Percentiles rank a stretch among this genome's conserved stretches.
Conservation (phyloP, 1,140 invertebrate genomes). For the Lepidotrigona ventralis region DNA sequence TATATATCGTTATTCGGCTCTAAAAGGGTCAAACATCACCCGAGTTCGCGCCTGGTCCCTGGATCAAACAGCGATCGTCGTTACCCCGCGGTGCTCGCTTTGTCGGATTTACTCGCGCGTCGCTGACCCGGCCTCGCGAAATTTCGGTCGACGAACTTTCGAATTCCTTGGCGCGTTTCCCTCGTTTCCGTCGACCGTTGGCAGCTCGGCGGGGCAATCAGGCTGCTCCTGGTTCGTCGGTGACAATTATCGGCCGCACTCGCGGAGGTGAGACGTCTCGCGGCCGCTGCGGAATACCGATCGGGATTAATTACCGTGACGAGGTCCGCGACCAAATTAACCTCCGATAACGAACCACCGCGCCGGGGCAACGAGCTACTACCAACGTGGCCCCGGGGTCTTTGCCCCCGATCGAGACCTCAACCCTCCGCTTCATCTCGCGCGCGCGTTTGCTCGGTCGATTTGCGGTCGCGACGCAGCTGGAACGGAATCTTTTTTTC, state of each 20-base stretch:
- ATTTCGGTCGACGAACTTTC: constrained; percentile 58
- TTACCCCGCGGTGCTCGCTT: background rate
- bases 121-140: constrained; percentile 21
- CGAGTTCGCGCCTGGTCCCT: background rate
- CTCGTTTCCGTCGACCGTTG: background rate
- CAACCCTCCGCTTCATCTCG: background rate
- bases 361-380: background rate
- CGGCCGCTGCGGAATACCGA: constrained; percentile 50
- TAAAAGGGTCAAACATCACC: too few relatives aligned
- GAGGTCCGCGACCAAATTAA: constrained; percentile 51
- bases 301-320: constrained; percentile 56
- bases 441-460: background rate
- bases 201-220: background rate
- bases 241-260: constrained; percentile 48
- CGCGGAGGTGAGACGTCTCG: constrained; percentile 30
- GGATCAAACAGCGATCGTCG: constrained; percentile 40
- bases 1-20: too few relatives aligned
- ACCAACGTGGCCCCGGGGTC: background rate
- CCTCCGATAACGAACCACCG: constrained; percentile 54
- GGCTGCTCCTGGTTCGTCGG: background rate
- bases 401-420: constrained; percentile 2
- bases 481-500: too few relatives aligned
- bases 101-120: background rate
- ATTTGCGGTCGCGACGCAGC: background rate
- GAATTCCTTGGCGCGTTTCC: background rate